Base-by-base conservation (phyloP, 2,888 invertebrate genomes). In the Nephrotoma appendiculata region DNA sequence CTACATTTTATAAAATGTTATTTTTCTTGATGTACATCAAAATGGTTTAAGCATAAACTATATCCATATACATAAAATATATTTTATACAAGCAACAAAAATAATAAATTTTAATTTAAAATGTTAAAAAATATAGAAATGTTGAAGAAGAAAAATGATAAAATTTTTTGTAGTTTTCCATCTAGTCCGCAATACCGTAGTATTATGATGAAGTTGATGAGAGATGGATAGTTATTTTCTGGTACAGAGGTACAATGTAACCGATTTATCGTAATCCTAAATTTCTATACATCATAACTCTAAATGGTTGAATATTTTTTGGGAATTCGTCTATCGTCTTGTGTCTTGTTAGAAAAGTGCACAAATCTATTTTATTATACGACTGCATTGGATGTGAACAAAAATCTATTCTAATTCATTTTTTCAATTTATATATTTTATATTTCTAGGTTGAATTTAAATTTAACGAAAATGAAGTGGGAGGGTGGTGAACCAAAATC, bases 401-500 rank as follows among this genome's bases (percentile, higher is more conserved):
- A 71, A 71, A 71, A 71, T 71, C 71, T 71, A 71, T 71, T 71
- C 71, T 71, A 42, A 42, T 84, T 86, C 19, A n/a, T 84, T 3
- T 45, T 83, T 52, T 41, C 85, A 86, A 19, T 85, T 71, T 11
- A 42, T 31, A 42, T 85, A 44, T 19, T 71, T 86, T 84, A 86
- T 83, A 84, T 71, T 89, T 90, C 52, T 89, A 93, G 93, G 87
- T 89, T 93, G 88, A 89, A 90, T 86, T 90, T 93, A 86, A 91
- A 93, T 88, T 89, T 92, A 87, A 91, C 91, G 86, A 91, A 91
- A 89, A 90, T 93, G 57, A 90, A 90, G 87, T 93, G 93, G 93
- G 91, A 91, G 86, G 89, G 91, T 87, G 91, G 91, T 87, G 91
- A 91, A 86, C 93, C 93, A 2, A 91, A 90, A 86, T 94, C 95